phyloP scores from a whole-genome alignment of 2,888 invertebrate genomes.

The Acanthosepion esculentum region DNA sequence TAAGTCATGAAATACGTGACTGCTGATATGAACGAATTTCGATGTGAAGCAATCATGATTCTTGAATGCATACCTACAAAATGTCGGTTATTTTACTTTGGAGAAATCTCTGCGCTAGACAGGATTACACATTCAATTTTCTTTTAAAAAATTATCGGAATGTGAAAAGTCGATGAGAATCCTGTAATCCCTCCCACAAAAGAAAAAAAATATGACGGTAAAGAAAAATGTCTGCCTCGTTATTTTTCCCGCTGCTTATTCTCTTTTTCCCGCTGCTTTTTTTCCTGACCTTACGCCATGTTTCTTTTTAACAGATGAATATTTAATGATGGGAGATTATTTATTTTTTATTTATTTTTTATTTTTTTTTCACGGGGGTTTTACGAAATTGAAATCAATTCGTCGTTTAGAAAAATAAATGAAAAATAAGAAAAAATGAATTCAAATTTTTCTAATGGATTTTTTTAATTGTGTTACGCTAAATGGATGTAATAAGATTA shows the following conservation, averaged over 20 bases:
- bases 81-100: neutral
- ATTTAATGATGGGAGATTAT: neutral
- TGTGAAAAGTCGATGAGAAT: neutral
- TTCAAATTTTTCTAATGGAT: neutral
- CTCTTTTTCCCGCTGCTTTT: too few relatives aligned
- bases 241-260: too few relatives aligned
- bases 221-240: too few relatives aligned
- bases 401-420: neutral
- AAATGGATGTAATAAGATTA: neutral
- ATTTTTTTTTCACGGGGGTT: neutral
- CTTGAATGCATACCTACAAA: neutral
- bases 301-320: neutral
- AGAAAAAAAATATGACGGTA: neutral
- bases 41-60: too few relatives aligned
- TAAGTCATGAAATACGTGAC: too few relatives aligned
- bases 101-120: neutral
- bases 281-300: neutral
- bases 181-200: neutral
- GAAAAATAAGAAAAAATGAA: too few relatives aligned
- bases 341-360: neutral
- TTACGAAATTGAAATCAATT: neutral
- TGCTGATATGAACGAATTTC: too few relatives aligned
- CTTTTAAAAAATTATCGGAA: neutral
- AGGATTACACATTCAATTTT: neutral
- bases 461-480: neutral